A percentile compares a stretch with the other conserved stretches of the same genome.
These are phyloP conservation scores for Stenodema calcarata DNA, from an alignment of 2,888 invertebrate species.

Conservation along the genomic window DNA sequence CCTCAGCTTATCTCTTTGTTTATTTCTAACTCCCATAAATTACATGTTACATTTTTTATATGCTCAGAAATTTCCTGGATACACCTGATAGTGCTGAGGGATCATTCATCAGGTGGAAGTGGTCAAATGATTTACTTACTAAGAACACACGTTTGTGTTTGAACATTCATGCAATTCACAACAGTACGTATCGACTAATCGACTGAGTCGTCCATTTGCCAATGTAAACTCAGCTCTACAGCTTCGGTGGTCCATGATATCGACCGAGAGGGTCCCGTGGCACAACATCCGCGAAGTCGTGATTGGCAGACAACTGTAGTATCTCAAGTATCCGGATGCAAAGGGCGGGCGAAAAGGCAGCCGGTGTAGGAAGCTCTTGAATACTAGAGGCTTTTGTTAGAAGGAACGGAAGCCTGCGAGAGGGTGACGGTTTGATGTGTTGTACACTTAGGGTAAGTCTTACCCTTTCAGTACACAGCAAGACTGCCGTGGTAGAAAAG, in stretches of 20 bases:
- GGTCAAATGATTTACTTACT: too few species aligned
- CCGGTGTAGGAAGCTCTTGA: not conserved
- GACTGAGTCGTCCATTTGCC: too few species aligned
- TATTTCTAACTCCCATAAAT: too few species aligned
- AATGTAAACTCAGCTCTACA: not conserved
- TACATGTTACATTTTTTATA: too few species aligned
- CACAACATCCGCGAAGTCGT: not conserved
- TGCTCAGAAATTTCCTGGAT: too few species aligned
- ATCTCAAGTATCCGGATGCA: not conserved
- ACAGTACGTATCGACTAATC: too few species aligned
- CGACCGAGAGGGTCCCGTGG: not conserved
- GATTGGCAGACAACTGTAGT: not conserved
- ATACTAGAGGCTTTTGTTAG: not conserved
- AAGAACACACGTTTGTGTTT: too few species aligned
- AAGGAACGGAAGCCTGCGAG: not conserved
- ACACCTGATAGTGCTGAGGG: too few species aligned
- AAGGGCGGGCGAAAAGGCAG: not conserved
- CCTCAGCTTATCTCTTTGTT: too few species aligned
- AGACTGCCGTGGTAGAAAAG: not conserved
- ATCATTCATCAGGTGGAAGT: not conserved
- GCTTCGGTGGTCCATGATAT: not conserved
- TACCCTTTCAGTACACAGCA: not conserved
- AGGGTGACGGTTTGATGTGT: not conserved
- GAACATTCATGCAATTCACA: too few species aligned
- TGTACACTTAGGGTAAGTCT: too few species aligned